Evolutionary conservation across 2,888 invertebrate genomes (phyloP), one percentile per base, ranked within the genome.

Genomic region (Rotaria socialis): DNA sequence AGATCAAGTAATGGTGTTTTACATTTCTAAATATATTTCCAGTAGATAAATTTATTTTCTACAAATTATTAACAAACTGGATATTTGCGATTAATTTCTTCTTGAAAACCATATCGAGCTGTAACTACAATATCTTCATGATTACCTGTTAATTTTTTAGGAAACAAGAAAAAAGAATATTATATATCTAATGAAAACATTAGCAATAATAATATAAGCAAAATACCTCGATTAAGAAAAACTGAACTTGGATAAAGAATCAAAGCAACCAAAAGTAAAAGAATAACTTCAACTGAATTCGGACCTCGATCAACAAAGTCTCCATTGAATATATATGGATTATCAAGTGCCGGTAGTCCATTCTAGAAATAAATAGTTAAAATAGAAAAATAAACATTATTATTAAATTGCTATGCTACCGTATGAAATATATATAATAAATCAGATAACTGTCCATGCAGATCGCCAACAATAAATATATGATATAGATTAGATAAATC

Each of bases 241-340:
- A 96, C 95, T 58, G 94, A 94, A 87, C 95, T 95, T 0, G 96
- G 96, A 91, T 94, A 94, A 27, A 95, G 94, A 87, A 96, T 92
- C 91, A 95, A 93, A 90, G 95, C 94, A n/a, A 94, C 92, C 87
- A 96, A 92, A 74, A 96, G 92, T 80, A 96, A 92, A 11, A 95
- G 92, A 85, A 95, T 93, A 58, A 96, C 95, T 92, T 96, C 96
- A 84, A 96, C 92, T 0, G 96, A 95, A 90, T 95, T 94, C 90
- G 94, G 94, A 84, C 96, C 96, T 87, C 96, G 93, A 92, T 96
- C 96, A 87, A 96, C 96, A 91, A 96, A 96, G 91, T 96, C 96
- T 0, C 96, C 96, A 91, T 96, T 96, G 93, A 96, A 96, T 89
- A 96, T 94, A 92, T 96, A 93, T 47, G 96, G 96, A 92, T 96